A percentile compares a stretch with the other conserved stretches of the same genome.
Evolutionary conservation across 2,797 vertebrate species (phyloP).

Genomic region (Pristis pectinata): DNA sequence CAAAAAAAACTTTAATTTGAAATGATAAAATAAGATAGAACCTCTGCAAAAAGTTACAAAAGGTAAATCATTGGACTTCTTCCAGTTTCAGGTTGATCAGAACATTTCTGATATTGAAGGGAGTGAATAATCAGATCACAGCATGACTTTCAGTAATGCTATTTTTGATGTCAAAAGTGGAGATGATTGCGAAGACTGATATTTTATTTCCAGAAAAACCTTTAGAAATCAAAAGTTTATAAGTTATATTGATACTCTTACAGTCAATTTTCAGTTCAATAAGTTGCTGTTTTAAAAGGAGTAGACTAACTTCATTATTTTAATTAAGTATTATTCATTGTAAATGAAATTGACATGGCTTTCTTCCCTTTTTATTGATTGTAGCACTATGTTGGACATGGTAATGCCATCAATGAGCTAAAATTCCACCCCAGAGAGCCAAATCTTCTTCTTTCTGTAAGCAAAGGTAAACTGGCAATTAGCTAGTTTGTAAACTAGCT

Average conservation of each 20-base stretch:
- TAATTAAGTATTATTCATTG: slow-evolving; percentile 2
- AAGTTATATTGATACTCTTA: background rate
- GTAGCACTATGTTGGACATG: slow-evolving; percentile 96
- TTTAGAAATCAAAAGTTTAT: background rate
- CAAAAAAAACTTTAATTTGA: background rate
- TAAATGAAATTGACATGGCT: background rate
- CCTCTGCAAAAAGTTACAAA: background rate
- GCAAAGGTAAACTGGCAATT: slow-evolving; percentile 78
- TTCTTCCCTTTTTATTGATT: slow-evolving; percentile 45
- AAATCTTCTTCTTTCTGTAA: slow-evolving; percentile 93
- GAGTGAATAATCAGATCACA: background rate
- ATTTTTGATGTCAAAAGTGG: background rate
- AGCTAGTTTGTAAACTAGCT: background rate
- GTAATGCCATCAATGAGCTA: slow-evolving; percentile 96
- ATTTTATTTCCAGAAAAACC: background rate
- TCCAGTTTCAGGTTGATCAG: too few relatives aligned
- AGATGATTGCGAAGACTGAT: background rate
- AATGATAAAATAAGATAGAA: background rate
- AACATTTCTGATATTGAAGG: background rate
- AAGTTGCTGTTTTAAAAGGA: background rate
- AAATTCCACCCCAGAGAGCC: slow-evolving; percentile 98
- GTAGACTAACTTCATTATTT: background rate
- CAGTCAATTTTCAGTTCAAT: background rate
- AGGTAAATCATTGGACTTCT: background rate
- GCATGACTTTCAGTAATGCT: background rate